A percentile compares a stretch with the other conserved stretches of the same genome.
Evolutionary conservation across 92 coral and sea anemone genomes (phyloP).

Genomic region (Pocillopora meandrina): DNA sequence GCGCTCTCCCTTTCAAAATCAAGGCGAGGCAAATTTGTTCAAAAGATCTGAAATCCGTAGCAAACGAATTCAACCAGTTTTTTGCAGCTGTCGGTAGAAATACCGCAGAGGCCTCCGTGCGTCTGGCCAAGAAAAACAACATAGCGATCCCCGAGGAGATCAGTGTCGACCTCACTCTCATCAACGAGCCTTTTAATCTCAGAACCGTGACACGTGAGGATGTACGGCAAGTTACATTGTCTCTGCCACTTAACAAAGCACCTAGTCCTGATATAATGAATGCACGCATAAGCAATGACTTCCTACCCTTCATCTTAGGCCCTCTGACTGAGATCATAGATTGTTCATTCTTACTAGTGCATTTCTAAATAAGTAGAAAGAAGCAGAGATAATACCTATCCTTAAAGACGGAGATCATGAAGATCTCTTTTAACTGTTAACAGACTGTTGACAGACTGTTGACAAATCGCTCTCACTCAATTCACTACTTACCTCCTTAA

Average conservation of each 20-base stretch:
- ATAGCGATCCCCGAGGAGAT: conserved; percentile 4
- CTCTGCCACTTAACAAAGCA: conserved; percentile 22
- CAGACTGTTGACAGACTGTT: too few species aligned
- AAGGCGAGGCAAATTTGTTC: conserved; percentile 16
- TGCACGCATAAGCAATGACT: conserved; percentile 1
- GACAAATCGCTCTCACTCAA: too few species aligned
- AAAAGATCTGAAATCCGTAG: background rate
- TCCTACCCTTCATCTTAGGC: too few species aligned
- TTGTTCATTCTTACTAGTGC: too few species aligned
- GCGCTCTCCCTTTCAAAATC: background rate
- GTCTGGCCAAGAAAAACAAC: conserved; percentile 35
- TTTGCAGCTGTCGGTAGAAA: background rate
- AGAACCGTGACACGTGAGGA: conserved; percentile 41
- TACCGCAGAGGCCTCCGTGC: conserved; percentile 18
- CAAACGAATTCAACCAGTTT: conserved; percentile 29
- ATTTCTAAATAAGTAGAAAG: too few species aligned
- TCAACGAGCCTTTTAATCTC: conserved; percentile 32
- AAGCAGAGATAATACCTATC: too few species aligned
- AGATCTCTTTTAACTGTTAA: too few species aligned
- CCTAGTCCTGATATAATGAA: conserved; percentile 39
- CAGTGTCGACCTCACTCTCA: background rate
- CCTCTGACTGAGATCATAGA: too few species aligned
- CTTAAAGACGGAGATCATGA: too few species aligned
- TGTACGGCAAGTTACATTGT: conserved; percentile 25
- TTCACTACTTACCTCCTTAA: too few species aligned